phyloP scores from a whole-genome alignment of 2,888 invertebrate genomes.

The Dicroscelio sp. region DNA sequence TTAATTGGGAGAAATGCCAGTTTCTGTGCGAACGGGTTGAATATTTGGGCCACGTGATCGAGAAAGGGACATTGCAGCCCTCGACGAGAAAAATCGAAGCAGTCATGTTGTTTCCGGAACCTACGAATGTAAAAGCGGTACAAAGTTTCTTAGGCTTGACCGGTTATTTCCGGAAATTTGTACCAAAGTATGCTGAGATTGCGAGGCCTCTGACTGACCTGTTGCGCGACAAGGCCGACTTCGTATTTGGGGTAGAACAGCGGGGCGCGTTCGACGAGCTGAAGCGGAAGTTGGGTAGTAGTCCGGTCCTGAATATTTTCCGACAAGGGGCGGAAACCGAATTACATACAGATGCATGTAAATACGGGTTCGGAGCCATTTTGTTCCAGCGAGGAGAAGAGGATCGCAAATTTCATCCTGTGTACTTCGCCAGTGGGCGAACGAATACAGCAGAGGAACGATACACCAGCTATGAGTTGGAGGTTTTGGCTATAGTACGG shows the following conservation, averaged over 20 bases:
- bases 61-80: not conserved
- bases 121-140: not conserved
- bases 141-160: slow-evolving; percentile 2
- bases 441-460: not conserved
- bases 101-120: not conserved
- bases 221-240: not conserved
- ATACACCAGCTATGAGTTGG: slow-evolving; percentile 1
- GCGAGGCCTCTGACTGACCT: slow-evolving; percentile 2
- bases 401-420: not conserved
- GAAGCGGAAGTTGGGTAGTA: slow-evolving; percentile 4
- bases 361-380: slow-evolving; percentile 8
- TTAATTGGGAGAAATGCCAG: not conserved
- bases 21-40: not conserved
- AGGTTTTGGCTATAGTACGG: not conserved
- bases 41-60: not conserved
- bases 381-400: not conserved
- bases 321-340: slow-evolving; percentile 37
- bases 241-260: slow-evolving; percentile 20
- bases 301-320: slow-evolving; percentile 59
- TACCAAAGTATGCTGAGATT: not conserved
- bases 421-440: not conserved
- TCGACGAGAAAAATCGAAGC: not conserved
- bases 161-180: slow-evolving; percentile 5
- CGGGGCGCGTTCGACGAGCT: slow-evolving; percentile 17
- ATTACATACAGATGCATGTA: slow-evolving; percentile 62